Conservation (phyloP, 2,797 vertebrate genomes). For the Cephalopachus bancanus region DNA sequence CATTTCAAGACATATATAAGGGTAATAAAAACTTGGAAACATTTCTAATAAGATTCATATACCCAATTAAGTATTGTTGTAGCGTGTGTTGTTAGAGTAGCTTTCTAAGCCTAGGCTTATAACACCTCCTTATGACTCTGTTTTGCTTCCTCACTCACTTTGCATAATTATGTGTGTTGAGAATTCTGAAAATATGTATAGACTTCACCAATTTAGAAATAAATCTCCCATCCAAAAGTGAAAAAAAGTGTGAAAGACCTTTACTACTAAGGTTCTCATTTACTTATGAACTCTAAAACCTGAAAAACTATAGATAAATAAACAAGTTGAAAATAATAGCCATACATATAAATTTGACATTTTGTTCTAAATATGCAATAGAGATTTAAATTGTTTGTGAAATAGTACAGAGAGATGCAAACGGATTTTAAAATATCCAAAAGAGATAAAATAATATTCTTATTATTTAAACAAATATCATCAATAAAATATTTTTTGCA, state of each 20-base stretch:
- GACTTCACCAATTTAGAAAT: slow-evolving; percentile 78
- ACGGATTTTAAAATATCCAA: slow-evolving; percentile 39
- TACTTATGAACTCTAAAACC: slow-evolving; percentile 63
- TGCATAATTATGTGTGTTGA: slow-evolving; percentile 82
- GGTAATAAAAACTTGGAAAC: slow-evolving; percentile 78
- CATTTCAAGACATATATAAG: slow-evolving; percentile 70
- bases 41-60: slow-evolving; percentile 80
- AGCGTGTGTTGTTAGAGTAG: slow-evolving; percentile 56
- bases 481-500: slow-evolving; percentile 42
- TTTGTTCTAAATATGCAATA: slow-evolving; percentile 60
- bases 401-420: slow-evolving; percentile 58
- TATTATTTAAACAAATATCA: slow-evolving; percentile 11
- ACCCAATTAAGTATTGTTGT: slow-evolving; percentile 81
- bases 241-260: slow-evolving; percentile 72
- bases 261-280: slow-evolving; percentile 74
- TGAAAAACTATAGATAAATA: slow-evolving; percentile 74
- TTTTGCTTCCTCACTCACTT: slow-evolving; percentile 81
- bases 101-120: slow-evolving; percentile 78
- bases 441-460: slow-evolving; percentile 61
- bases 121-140: slow-evolving; percentile 76
- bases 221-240: slow-evolving; percentile 70
- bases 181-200: slow-evolving; percentile 82
- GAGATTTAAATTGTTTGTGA: slow-evolving; percentile 44
- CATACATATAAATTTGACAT: slow-evolving; percentile 64
- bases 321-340: slow-evolving; percentile 70